Base-by-base conservation (phyloP, 2,113 vertebrate genomes). In the Tamias sibiricus region DNA sequence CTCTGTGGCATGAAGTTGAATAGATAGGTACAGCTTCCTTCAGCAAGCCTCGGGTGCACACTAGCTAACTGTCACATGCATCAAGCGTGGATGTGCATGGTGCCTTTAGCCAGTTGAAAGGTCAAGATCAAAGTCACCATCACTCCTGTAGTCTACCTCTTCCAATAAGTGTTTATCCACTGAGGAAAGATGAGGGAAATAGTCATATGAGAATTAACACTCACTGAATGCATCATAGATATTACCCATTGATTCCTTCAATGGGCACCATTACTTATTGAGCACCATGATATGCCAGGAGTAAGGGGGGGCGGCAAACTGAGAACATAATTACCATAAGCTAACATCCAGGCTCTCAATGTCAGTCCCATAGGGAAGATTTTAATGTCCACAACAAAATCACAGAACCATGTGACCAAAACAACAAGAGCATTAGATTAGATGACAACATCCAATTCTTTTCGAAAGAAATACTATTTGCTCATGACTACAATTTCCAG, bases 41-140 rank as follows among this genome's bases (percentile, higher is more conserved):
- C 90, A 94, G 77, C 13, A 32, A 91, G 54, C 26, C 35, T 80
- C 59, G 42, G 22, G 82, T 28, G 6, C 32, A 82, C 12, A 54
- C 30, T 69, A n/a, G 37, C 10, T 57, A 74, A 54, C 37, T 66
- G 59, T 52, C 66, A 52, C 14, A 26, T 8, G 24, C 26, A 40
- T 24, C 12, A 44, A 66, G 32, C 37, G 79, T 40, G 26, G 16
- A n/a, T 47, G 32, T n/a, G 68, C 40, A 54, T 8, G 7, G 4
- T 68, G 26, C 12, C 71, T 76, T 75, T 40, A 32, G 22, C 17
- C 19, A 75, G 69, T 9, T 3, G 42, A 64, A 86, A 85, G 4
- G 5, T 72, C 52, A 92, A 92, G 28, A 69, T 72, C 68, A 75
- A 88, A 83, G 76, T 54, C 52, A 87, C 85, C 66, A 90, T 59